Percentiles rank a stretch among this genome's conserved stretches.
These are phyloP conservation scores for Alectoris magna DNA, from an alignment of 2,797 vertebrate species.

Conservation along the genomic window DNA sequence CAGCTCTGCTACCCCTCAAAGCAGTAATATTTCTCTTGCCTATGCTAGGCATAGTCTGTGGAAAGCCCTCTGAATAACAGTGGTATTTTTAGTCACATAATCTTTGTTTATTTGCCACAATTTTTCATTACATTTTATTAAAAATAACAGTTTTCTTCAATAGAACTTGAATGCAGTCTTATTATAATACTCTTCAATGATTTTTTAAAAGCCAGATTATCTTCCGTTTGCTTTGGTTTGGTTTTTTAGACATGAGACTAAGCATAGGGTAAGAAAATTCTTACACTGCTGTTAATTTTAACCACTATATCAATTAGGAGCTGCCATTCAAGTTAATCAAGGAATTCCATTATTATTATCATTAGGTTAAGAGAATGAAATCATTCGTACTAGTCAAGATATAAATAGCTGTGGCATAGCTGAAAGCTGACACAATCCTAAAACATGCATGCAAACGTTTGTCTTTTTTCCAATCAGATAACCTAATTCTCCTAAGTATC, in stretches of 20 bases:
- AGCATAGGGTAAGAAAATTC: conserved; percentile 47
- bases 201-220: background rate
- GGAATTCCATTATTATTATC: conserved; percentile 74
- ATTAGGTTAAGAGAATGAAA: conserved; percentile 77
- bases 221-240: background rate
- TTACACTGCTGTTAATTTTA: conserved; percentile 81
- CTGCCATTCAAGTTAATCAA: conserved; percentile 80
- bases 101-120: background rate
- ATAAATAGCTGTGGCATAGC: conserved; percentile 74
- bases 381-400: conserved; percentile 75
- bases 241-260: conserved; percentile 71
- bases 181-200: background rate
- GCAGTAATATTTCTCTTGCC: background rate
- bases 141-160: background rate
- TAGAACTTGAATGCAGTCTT: background rate
- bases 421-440: conserved; percentile 52
- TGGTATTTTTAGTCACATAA: background rate
- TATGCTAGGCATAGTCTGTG: conserved; percentile 8
- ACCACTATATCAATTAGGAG: conserved; percentile 79
- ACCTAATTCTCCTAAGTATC: background rate
- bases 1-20: conserved; percentile 22
- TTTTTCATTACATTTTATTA: background rate
- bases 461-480: conserved; percentile 7
- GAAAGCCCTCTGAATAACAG: background rate
- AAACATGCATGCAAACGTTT: conserved; percentile 32